Evolutionary conservation across 2,888 invertebrate species (phyloP), one percentile per base, ranked within the genome.

Genomic region (Pachycephus smyrnensis): DNA sequence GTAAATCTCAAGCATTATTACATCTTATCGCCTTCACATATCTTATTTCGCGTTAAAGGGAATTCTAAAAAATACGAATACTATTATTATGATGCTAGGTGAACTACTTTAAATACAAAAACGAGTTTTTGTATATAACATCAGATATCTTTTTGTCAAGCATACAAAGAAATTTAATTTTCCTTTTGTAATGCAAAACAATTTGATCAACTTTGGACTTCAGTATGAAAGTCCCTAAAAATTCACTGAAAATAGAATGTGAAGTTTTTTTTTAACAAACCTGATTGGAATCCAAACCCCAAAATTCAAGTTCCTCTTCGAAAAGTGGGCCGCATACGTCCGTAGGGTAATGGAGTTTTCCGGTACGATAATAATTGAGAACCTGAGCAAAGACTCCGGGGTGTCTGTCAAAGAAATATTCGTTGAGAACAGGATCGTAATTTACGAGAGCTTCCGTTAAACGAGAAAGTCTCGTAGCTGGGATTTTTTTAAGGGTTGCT

Each of bases 271-370:
- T 12, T 36, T 30, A 30, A 84, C 82, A 80, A 81, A 78, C 78
- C 93, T 98, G 98, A 94, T 98, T 98, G 83, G 98, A 96, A 93
- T 98, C 98, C 91, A 98, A 94, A 81, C 98, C 98, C 98, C 98
- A 98, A 93, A 98, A 98, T 93, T 98, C 98, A 90, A 98, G 92
- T 92, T 98, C 98, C 91, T 98, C 98, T 89, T 98, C 98, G 90
- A 98, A 98, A 75, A 98, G 93, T 30, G 98, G 98, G 1, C 98
- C 98, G 92, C 98, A 98, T n/a, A 98, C 98, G 93, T 98, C 97
- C 81, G 98, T 98, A 15, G 98, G 98, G 92, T 98, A 98, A 92
- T 98, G 98, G 75, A 98, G 94, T 91, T 98, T 98, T 36, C 98
- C 98, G 76, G 97, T 97, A 91, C 98, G 94, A 92, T 97, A 97